Conservation (phyloP, 2,113 vertebrate species). For the Ifrita kowaldi region DNA sequence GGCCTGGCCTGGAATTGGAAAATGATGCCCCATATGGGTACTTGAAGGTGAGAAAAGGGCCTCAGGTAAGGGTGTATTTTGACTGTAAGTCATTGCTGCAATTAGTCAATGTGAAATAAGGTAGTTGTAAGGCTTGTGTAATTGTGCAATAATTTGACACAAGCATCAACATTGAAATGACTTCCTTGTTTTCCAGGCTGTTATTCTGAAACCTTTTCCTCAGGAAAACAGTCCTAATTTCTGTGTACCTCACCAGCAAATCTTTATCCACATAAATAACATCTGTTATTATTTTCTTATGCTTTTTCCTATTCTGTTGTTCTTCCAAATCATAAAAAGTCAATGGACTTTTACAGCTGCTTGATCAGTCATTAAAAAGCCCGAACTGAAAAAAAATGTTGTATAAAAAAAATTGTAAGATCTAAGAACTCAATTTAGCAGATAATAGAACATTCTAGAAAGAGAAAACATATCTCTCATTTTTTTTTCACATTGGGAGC, state of each 20-base stretch:
- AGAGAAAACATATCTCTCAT: fast-evolving
- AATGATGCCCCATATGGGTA: neutral
- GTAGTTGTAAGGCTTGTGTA: neutral
- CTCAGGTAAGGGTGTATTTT: neutral
- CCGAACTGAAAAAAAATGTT: neutral
- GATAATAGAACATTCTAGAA: neutral
- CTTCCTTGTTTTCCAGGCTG: neutral
- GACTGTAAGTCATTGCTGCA: neutral
- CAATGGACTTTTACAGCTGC: neutral
- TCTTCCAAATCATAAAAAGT: neutral
- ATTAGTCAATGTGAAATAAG: neutral
- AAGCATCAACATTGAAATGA: neutral
- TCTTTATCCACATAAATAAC: neutral
- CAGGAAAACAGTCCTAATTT: neutral
- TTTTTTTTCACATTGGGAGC: neutral
- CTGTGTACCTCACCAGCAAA: neutral
- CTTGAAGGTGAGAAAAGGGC: neutral
- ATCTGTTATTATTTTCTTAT: neutral
- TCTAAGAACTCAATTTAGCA: neutral
- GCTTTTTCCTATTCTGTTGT: neutral
- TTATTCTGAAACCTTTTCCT: neutral
- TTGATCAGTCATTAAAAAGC: neutral
- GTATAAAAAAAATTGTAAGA: neutral
- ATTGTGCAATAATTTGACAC: neutral
- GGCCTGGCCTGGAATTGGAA: neutral